These are phyloP conservation scores for Nycteola revayana DNA, from an alignment of 2,888 invertebrate genomes.

Conservation along the genomic window DNA sequence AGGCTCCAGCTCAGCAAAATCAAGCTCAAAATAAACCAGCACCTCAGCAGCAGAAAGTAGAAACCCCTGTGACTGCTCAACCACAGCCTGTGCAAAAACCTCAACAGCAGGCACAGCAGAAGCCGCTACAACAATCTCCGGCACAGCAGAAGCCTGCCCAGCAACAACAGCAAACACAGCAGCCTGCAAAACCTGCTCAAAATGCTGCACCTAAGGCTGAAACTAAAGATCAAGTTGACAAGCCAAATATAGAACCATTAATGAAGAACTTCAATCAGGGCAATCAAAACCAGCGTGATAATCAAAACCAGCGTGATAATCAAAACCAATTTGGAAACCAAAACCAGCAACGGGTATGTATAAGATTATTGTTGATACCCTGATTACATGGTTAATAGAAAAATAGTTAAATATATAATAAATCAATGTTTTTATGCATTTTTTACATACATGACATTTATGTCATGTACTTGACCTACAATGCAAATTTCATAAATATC, in stretches of 20 bases:
- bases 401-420: no score
- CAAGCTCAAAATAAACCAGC: constrained; percentile 18
- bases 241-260: constrained; percentile 32
- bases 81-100: constrained; percentile 9
- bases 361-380: no score
- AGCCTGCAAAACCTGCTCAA: constrained; percentile 34
- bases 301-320: constrained; percentile 16
- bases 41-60: constrained; percentile 29
- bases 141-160: constrained; percentile 10
- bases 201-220: constrained; percentile 40
- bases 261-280: constrained; percentile 32
- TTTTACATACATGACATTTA: no score
- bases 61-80: constrained; percentile 7
- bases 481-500: no score
- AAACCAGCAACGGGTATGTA: constrained; percentile 35
- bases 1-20: no score
- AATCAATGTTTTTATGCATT: no score
- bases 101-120: constrained; percentile 16
- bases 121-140: constrained; percentile 7
- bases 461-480: no score
- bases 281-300: constrained; percentile 44
- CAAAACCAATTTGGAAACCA: constrained; percentile 19
- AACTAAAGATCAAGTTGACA: constrained; percentile 57
- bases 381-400: no score
- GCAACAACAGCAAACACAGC: constrained; percentile 26